phyloP scores from a whole-genome alignment of 2,113 vertebrate species.

The Corythaixoides concolor region DNA sequence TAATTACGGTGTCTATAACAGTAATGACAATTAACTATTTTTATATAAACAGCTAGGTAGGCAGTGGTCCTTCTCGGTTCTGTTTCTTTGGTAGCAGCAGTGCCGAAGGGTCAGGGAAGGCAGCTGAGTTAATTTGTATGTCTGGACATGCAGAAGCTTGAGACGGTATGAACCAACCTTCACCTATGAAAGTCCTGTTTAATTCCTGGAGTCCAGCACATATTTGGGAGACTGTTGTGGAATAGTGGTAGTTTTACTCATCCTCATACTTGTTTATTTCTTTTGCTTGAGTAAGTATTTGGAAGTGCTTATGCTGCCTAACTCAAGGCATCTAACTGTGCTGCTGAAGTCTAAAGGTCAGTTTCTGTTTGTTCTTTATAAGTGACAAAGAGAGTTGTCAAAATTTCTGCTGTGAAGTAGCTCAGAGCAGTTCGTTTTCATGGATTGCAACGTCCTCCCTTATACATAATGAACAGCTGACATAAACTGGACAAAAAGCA shows the following conservation, averaged over 20 bases:
- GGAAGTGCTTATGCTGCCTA: background rate
- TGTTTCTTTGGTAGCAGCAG: background rate
- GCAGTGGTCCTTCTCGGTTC: background rate
- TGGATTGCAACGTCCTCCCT: background rate
- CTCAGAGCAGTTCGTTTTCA: background rate
- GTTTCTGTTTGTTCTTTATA: background rate
- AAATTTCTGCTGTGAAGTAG: background rate
- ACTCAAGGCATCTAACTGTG: background rate
- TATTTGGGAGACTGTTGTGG: background rate
- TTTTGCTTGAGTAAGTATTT: background rate
- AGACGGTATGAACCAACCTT: background rate
- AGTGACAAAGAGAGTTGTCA: background rate
- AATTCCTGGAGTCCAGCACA: background rate
- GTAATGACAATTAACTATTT: background rate
- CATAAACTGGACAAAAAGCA: background rate
- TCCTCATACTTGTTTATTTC: background rate
- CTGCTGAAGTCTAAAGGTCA: background rate
- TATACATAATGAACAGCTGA: background rate
- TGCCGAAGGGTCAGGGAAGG: background rate
- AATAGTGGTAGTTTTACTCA: background rate
- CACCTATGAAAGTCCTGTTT: background rate
- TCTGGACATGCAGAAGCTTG: background rate
- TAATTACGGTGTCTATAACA: background rate
- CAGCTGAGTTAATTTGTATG: background rate
- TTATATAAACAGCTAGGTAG: background rate